Conservation (phyloP, 2,797 vertebrate genomes). For the Sebastes itinus region DNA sequence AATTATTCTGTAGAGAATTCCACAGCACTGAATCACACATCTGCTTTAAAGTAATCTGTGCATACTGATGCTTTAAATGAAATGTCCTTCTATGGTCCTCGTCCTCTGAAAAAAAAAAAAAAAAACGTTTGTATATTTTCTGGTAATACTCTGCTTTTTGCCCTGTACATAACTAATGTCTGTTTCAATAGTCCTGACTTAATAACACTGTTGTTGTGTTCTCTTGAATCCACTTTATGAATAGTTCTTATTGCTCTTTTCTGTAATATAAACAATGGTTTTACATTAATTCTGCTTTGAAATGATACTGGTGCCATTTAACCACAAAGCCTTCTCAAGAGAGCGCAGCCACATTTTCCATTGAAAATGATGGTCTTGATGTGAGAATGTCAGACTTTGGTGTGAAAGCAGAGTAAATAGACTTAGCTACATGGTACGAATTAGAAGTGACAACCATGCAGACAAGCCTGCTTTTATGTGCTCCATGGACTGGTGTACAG, state of each 20-base stretch:
- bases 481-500: not conserved
- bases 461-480: not conserved
- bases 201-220: too few relatives aligned
- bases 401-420: not conserved
- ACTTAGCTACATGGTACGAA: not conserved
- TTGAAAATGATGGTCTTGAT: not conserved
- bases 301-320: not conserved
- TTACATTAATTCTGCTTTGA: too few relatives aligned
- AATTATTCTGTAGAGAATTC: not conserved
- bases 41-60: not conserved
- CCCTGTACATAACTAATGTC: too few relatives aligned
- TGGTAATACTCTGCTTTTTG: too few relatives aligned
- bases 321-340: not conserved
- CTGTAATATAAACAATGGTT: too few relatives aligned
- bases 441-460: not conserved
- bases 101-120: accelerated
- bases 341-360: not conserved
- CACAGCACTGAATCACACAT: not conserved
- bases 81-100: not conserved
- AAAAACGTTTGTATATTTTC: too few relatives aligned
- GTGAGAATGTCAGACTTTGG: not conserved
- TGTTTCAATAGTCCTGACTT: not conserved
- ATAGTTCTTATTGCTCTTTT: too few relatives aligned
- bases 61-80: not conserved
- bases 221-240: too few relatives aligned